Evolutionary conservation across 2,113 vertebrate species (phyloP).

Genomic region (Malaclemys terrapin): DNA sequence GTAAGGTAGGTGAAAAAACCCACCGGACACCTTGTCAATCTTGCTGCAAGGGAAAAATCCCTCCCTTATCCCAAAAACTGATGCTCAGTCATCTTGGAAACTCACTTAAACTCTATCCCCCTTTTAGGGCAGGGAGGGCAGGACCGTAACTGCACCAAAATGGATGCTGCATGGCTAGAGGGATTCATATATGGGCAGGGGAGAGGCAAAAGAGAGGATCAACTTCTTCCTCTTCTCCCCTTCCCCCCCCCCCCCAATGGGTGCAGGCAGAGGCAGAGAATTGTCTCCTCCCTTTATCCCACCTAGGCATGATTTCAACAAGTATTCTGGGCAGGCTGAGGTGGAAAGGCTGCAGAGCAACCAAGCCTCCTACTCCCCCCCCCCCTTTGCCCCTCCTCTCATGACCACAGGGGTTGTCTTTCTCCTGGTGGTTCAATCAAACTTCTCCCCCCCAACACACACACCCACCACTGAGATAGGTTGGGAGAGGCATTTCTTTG

Average conservation of each 20-base stretch:
- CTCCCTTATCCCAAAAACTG: not conserved
- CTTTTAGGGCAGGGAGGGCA: too few species aligned
- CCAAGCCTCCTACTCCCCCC: too few species aligned
- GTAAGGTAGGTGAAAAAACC: not conserved
- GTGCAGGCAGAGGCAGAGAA: not conserved
- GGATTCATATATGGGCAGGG: not conserved
- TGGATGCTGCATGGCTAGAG: not conserved
- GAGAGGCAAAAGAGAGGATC: not conserved
- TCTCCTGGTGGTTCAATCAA: not conserved
- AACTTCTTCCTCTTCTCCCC: not conserved
- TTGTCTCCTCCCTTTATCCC: not conserved
- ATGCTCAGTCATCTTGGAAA: not conserved
- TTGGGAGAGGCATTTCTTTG: too few species aligned
- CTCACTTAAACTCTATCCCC: not conserved
- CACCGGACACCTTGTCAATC: not conserved
- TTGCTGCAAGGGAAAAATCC: not conserved
- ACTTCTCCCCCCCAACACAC: not conserved
- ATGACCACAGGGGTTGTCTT: not conserved
- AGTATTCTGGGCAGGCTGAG: not conserved
- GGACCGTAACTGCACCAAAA: not conserved
- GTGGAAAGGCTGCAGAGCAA: not conserved
- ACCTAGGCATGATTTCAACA: not conserved
- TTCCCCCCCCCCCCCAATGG: not conserved
- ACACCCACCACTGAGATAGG: not conserved
- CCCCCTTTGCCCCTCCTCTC: not conserved